These are phyloP conservation scores for Lagodon rhomboides DNA, from an alignment of 2,797 vertebrate species.

Conservation along the genomic window DNA sequence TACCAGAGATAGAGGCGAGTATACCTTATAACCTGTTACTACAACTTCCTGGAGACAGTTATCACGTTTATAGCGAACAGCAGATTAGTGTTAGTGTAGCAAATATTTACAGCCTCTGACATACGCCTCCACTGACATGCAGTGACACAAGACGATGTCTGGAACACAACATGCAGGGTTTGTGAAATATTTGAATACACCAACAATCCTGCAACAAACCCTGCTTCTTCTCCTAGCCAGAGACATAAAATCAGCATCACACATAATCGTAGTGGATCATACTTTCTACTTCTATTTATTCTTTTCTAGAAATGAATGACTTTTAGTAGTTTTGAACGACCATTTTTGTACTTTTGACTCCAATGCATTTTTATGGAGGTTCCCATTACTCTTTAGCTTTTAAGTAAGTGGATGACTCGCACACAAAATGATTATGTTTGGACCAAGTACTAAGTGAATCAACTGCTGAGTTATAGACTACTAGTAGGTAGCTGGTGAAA, in stretches of 20 bases:
- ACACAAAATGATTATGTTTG: too few species aligned
- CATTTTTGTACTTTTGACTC: too few species aligned
- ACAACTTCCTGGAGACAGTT: conserved; percentile 44
- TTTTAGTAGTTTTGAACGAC: too few species aligned
- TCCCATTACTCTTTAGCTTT: too few species aligned
- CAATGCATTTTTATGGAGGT: too few species aligned
- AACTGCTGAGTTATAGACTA: too few species aligned
- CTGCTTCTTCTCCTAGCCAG: neutral
- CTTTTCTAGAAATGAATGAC: too few species aligned
- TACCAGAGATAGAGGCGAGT: neutral
- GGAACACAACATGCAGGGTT: conserved; percentile 2
- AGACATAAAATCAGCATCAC: neutral
- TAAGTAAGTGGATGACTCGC: too few species aligned
- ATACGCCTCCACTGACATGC: conserved; percentile 12
- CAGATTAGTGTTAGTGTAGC: conserved; percentile 37
- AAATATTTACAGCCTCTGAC: conserved; percentile 25
- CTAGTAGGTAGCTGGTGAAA: too few species aligned
- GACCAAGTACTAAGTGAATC: too few species aligned
- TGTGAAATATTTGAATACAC: conserved; percentile 12
- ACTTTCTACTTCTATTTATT: neutral
- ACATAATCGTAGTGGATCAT: neutral
- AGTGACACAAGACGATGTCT: conserved; percentile 13
- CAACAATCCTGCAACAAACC: conserved; percentile 1
- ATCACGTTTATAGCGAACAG: conserved; percentile 54
- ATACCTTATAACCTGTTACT: conserved; percentile 32